Evolutionary conservation across 2,888 invertebrate species (phyloP).

Genomic region (Ectobius pallidus): DNA sequence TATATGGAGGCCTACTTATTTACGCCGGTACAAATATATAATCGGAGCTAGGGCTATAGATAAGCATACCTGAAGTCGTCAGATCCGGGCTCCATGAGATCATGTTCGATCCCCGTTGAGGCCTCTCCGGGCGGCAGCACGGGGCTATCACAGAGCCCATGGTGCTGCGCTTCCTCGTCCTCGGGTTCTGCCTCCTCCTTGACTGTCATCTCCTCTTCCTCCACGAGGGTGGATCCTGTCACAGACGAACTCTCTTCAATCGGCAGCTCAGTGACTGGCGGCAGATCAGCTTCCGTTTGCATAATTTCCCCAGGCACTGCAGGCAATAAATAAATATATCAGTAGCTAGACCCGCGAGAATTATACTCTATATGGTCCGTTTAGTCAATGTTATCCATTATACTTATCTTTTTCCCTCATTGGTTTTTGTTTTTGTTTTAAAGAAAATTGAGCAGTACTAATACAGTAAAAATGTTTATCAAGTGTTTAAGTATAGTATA

Average conservation of each 20-base stretch:
- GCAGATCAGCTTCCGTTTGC: constrained; percentile 53
- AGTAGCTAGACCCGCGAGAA: neutral
- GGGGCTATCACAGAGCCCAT: neutral
- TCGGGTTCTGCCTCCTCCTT: constrained; percentile 50
- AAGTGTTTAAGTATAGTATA: too few species aligned
- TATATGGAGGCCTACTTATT: too few species aligned
- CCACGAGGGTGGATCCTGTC: neutral
- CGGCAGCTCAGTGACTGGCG: constrained; percentile 8
- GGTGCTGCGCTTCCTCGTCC: neutral
- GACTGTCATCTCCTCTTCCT: constrained; percentile 51
- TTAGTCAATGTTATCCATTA: too few species aligned
- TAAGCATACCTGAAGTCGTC: neutral
- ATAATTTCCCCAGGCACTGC: constrained; percentile 55
- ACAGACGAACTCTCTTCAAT: constrained; percentile 48
- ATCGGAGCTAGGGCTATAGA: too few species aligned
- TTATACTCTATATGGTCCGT: neutral
- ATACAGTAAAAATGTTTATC: too few species aligned
- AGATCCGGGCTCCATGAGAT: neutral
- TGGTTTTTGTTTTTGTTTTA: too few species aligned
- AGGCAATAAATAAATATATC: neutral
- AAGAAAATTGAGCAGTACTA: too few species aligned
- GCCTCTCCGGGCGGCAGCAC: neutral
- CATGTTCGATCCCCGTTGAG: neutral
- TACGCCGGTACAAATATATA: too few species aligned
- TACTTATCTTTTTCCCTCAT: too few species aligned